A percentile compares a stretch with the other conserved stretches of the same genome.
phyloP scores from a whole-genome alignment of 2,888 invertebrate genomes.

The Phalera bucephala region DNA sequence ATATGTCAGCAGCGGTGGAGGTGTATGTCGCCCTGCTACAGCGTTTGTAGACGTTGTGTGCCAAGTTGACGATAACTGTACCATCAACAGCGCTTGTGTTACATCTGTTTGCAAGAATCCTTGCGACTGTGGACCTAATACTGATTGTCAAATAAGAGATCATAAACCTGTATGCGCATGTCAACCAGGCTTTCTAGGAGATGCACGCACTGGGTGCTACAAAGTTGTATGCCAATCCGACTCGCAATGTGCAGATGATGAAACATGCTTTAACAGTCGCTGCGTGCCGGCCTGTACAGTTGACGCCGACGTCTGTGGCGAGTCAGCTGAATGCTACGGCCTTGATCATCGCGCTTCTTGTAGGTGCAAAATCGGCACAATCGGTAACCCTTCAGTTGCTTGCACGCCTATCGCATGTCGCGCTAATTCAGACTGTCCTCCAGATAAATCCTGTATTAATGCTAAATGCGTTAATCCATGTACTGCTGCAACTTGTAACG shows the following conservation, averaged over 20 bases:
- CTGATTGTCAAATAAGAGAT: slow-evolving; percentile 91
- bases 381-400: slow-evolving; percentile 90
- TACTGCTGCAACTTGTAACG: slow-evolving; percentile 86
- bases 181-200: slow-evolving; percentile 91
- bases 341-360: slow-evolving; percentile 92
- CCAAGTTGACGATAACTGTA: slow-evolving; percentile 90
- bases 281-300: slow-evolving; percentile 92
- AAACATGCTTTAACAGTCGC: slow-evolving; percentile 91
- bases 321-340: slow-evolving; percentile 90
- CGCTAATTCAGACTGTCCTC: slow-evolving; percentile 90
- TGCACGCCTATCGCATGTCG: slow-evolving; percentile 93
- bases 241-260: slow-evolving; percentile 90
- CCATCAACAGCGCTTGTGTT: slow-evolving; percentile 89
- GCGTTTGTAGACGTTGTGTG: slow-evolving; percentile 86
- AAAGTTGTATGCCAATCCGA: slow-evolving; percentile 89
- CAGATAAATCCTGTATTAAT: slow-evolving; percentile 91
- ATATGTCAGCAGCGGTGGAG: slow-evolving; percentile 93
- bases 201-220: slow-evolving; percentile 91
- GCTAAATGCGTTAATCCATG: slow-evolving; percentile 91
- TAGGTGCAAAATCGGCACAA: slow-evolving; percentile 91
- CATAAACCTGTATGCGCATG: slow-evolving; percentile 96
- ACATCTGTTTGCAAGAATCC: slow-evolving; percentile 92
- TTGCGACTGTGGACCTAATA: slow-evolving; percentile 92
- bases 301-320: slow-evolving; percentile 88
- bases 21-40: slow-evolving; percentile 89